phyloP scores from a whole-genome alignment of 2,113 vertebrate genomes.

The Fukomys damarensis region DNA sequence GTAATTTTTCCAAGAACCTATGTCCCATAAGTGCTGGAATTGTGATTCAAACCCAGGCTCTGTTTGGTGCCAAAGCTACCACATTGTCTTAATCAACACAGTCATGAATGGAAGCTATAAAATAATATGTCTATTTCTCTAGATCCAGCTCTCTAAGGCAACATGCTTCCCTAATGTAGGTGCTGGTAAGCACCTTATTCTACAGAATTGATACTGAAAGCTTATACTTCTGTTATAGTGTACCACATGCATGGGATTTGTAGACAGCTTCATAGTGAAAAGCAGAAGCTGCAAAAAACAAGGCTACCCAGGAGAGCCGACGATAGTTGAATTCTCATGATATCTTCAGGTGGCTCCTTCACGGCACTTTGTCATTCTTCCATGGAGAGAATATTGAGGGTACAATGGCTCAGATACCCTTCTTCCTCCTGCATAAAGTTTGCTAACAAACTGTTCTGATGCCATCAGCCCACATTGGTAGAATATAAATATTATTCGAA shows the following conservation, averaged over 20 bases:
- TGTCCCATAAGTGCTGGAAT: conserved; percentile 20
- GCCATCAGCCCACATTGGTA: conserved; percentile 19
- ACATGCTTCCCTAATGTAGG: background rate
- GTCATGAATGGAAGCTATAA: conserved; percentile 53
- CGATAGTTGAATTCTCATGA: conserved; percentile 44
- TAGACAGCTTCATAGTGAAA: conserved; percentile 38
- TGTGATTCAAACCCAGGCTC: conserved; percentile 56
- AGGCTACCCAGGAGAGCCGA: background rate
- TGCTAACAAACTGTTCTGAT: conserved; percentile 40
- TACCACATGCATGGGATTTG: background rate
- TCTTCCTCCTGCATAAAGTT: background rate
- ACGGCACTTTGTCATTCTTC: background rate
- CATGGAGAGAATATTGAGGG: background rate
- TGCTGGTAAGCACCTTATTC: conserved; percentile 44
- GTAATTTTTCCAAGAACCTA: conserved; percentile 31
- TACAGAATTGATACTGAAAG: background rate
- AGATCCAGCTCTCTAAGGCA: conserved; percentile 36
- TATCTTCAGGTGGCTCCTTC: conserved; percentile 22
- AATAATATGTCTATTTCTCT: conserved; percentile 59
- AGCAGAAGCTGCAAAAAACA: conserved; percentile 12
- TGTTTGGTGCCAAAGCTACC: conserved; percentile 44
- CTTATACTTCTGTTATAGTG: background rate
- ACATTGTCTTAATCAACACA: conserved; percentile 15
- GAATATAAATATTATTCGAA: background rate
- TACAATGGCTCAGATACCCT: background rate